These are phyloP conservation scores for Syngnathus typhle DNA, from an alignment of 2,113 vertebrate genomes.

Conservation along the genomic window DNA sequence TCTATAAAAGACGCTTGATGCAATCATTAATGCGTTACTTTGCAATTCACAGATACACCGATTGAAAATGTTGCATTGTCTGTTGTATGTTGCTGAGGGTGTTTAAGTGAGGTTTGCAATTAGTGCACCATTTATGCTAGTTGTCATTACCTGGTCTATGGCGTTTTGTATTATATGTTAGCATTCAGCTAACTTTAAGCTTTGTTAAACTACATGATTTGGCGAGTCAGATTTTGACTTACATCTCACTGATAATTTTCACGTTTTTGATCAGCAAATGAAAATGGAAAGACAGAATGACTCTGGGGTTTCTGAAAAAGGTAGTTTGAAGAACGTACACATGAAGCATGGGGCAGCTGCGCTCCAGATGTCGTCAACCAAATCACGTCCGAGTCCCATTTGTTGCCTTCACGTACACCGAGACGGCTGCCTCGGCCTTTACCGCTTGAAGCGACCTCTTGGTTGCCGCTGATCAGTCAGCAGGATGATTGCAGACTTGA, in stretches of 20 bases:
- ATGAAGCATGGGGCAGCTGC: slow-evolving; percentile 50
- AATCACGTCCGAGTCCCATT: slow-evolving; percentile 61
- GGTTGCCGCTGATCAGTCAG: slow-evolving; percentile 38
- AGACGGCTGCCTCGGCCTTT: slow-evolving; percentile 40
- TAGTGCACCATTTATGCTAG: background rate
- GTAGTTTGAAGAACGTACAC: slow-evolving; percentile 45
- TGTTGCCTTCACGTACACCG: slow-evolving; percentile 56
- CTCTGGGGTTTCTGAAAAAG: slow-evolving; percentile 9
- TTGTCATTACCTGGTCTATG: background rate
- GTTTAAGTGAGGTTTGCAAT: background rate
- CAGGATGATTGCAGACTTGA: slow-evolving; percentile 1
- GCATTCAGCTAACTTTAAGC: background rate
- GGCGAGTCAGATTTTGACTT: too few relatives aligned
- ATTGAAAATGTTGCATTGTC: background rate
- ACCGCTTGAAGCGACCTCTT: slow-evolving; percentile 44
- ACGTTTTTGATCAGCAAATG: too few relatives aligned
- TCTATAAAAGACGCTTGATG: background rate
- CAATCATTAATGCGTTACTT: background rate
- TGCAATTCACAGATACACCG: background rate
- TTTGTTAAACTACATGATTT: background rate
- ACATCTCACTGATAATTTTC: too few relatives aligned
- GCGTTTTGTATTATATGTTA: background rate
- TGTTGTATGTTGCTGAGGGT: background rate
- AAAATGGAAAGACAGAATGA: too few relatives aligned
- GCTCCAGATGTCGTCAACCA: slow-evolving; percentile 55